Evolutionary conservation across 2,797 vertebrate genomes (phyloP).

Genomic region (Typhlichthys eigenmanni): DNA sequence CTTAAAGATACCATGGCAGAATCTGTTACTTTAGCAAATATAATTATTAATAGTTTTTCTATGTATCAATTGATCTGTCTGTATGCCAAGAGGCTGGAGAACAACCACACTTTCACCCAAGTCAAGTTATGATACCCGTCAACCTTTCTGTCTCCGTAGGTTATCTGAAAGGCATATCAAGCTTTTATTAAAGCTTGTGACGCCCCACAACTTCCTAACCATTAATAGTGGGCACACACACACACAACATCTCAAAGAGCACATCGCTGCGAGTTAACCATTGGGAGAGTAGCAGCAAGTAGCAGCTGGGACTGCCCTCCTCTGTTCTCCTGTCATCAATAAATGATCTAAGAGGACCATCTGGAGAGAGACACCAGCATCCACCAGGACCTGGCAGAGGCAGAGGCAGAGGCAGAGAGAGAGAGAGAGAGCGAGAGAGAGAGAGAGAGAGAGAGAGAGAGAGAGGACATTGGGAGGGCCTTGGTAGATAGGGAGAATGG

Average conservation of each 20-base stretch:
- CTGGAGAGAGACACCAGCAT: conserved; percentile 82
- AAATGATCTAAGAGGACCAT: conserved; percentile 89
- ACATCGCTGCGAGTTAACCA: too few relatives aligned
- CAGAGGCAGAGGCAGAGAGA: conserved; percentile 38
- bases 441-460: conserved; percentile 20
- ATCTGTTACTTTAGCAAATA: conserved; percentile 28
- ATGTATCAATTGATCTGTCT: not conserved
- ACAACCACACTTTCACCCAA: too few relatives aligned
- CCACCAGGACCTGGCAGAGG: conserved; percentile 68
- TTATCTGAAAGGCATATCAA: too few relatives aligned
- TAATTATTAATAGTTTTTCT: too few relatives aligned
- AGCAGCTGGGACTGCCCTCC: conserved; percentile 85
- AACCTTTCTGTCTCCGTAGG: too few relatives aligned
- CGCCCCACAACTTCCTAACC: too few relatives aligned
- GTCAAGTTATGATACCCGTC: too few relatives aligned
- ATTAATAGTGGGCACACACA: too few relatives aligned
- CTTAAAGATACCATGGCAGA: conserved; percentile 49
- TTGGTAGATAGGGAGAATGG: not conserved
- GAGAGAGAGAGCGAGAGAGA: conserved; percentile 10
- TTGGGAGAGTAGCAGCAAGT: conserved; percentile 65
- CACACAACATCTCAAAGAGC: too few relatives aligned
- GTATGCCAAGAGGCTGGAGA: conserved; percentile 19
- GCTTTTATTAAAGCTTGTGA: too few relatives aligned
- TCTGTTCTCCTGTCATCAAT: conserved; percentile 88
- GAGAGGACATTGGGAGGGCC: conserved; percentile 7